These are phyloP conservation scores for Nasonia longicornis DNA, from an alignment of 1,140 invertebrate species.

Conservation along the genomic window DNA sequence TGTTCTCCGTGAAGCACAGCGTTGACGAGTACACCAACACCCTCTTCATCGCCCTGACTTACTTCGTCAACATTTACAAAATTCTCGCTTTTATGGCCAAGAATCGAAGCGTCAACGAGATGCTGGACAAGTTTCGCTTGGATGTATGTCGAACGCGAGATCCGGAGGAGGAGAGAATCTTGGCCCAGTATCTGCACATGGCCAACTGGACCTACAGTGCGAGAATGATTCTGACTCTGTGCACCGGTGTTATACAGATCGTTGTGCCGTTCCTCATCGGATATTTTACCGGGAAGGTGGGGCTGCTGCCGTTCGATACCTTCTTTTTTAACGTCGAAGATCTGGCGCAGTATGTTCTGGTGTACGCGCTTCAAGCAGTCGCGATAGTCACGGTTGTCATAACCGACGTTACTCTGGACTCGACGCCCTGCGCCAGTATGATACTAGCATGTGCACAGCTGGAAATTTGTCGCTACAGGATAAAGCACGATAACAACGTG, in stretches of 20 bases:
- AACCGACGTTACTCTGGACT: slow-evolving; percentile 52
- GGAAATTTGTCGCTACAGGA: slow-evolving; percentile 52
- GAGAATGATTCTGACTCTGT: neutral
- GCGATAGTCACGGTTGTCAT: neutral
- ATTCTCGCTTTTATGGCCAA: neutral
- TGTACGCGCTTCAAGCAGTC: slow-evolving; percentile 15
- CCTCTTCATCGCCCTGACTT: slow-evolving; percentile 10
- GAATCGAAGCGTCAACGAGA: neutral
- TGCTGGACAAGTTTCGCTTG: neutral
- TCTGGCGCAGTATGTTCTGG: neutral
- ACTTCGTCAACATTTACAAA: neutral
- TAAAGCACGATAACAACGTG: neutral
- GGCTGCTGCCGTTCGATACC: neutral
- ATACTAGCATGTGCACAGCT: slow-evolving; percentile 52
- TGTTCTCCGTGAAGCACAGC: neutral
- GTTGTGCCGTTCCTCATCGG: neutral
- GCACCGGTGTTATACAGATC: neutral
- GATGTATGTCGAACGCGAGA: neutral
- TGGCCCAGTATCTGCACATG: neutral
- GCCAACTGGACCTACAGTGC: neutral
- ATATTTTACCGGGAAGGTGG: neutral
- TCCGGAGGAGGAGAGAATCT: neutral
- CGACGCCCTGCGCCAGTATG: slow-evolving; percentile 49
- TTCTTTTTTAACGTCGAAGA: slow-evolving; percentile 9
- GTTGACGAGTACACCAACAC: slow-evolving; percentile 6